phyloP scores from a whole-genome alignment of 2,113 vertebrate genomes.

The Entomyzon cyanotis region DNA sequence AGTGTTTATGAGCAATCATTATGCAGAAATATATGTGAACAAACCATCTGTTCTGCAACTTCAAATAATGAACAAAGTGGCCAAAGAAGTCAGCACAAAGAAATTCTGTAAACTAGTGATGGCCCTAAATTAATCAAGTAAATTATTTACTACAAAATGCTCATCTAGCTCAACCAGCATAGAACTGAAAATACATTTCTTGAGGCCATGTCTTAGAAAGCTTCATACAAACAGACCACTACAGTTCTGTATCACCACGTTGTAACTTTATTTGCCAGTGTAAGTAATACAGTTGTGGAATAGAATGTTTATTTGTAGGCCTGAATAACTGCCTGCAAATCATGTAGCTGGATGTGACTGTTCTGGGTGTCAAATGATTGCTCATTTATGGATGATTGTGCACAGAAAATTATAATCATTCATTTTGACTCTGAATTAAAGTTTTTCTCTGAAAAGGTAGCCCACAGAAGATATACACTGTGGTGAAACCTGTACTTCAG shows the following conservation, averaged over 20 bases:
- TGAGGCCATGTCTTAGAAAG: not conserved
- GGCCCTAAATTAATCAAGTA: not conserved
- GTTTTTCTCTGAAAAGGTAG: not conserved
- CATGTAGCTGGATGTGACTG: not conserved
- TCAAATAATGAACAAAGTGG: conserved; percentile 40
- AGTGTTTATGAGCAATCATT: conserved; percentile 33
- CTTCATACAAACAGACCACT: not conserved
- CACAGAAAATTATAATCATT: not conserved
- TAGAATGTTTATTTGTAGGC: not conserved
- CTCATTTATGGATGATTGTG: not conserved
- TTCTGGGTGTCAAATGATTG: not conserved
- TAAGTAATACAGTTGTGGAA: not conserved
- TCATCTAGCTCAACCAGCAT: not conserved
- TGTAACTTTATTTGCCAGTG: not conserved
- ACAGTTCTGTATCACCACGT: not conserved
- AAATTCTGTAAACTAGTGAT: not conserved
- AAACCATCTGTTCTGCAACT: conserved; percentile 53
- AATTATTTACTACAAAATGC: not conserved
- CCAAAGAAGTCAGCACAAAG: not conserved
- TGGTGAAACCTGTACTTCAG: not conserved
- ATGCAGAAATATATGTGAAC: conserved; percentile 45
- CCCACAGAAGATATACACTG: not conserved
- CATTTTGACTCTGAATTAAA: not conserved
- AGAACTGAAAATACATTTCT: not conserved
- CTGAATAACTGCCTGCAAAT: not conserved